phyloP scores from a whole-genome alignment of 2,113 vertebrate genomes.

The Callospermophilus lateralis region DNA sequence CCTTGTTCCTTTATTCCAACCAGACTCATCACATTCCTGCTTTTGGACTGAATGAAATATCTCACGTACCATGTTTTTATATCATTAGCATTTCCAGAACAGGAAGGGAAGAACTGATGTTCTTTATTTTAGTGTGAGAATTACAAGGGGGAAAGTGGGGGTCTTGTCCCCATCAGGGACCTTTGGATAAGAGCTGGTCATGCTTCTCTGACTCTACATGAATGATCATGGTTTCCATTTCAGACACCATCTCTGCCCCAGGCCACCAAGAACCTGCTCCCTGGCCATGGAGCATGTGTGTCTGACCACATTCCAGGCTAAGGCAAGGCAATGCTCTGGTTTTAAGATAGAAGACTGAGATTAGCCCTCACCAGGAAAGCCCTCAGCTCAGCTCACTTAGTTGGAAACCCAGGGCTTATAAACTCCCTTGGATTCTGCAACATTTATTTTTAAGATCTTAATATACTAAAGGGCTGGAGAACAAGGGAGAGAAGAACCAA shows the following conservation, averaged over 20 bases:
- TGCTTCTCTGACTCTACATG: background rate
- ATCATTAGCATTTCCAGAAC: background rate
- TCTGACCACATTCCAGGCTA: background rate
- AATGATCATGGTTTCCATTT: background rate
- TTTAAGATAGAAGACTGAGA: rapidly evolving
- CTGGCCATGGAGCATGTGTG: too few species aligned
- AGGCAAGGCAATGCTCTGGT: rapidly evolving
- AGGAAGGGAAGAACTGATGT: background rate
- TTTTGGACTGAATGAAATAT: background rate
- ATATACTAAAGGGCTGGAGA: background rate
- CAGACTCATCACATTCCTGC: rapidly evolving
- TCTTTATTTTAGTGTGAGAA: background rate
- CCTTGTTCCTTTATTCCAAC: background rate
- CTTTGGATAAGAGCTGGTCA: background rate
- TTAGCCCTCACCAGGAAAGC: background rate
- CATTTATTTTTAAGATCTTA: background rate
- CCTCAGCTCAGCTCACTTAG: background rate
- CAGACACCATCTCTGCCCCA: rapidly evolving
- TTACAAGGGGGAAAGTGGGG: background rate
- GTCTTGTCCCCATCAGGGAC: too few species aligned
- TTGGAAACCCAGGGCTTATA: background rate
- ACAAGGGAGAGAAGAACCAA: background rate
- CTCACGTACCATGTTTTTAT: rapidly evolving
- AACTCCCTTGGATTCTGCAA: background rate
- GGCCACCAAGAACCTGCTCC: background rate